Base-by-base conservation (phyloP, 1,140 invertebrate species). In the Drosophila obscura region DNA sequence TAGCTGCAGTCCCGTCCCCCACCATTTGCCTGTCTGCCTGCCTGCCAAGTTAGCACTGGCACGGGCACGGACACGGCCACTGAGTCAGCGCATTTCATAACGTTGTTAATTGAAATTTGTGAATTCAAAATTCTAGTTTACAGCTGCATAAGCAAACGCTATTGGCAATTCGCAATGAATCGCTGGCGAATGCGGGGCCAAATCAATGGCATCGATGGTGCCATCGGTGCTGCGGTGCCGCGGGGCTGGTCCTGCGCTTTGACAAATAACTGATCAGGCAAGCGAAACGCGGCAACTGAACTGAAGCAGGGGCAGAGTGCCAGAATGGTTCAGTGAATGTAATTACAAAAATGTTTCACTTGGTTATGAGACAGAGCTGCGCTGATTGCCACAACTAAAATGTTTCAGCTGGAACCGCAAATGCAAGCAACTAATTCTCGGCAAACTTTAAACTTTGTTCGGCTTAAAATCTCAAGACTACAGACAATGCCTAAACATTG, bases 51-150 rank as follows among this genome's bases (percentile, higher is more conserved):
- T 16, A 16, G 16, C 16, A 16, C 16, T 0, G 16, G 16, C 16
- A 16, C 16, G 16, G 16, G 16, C 16, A 16, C 0, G 16, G 19
- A 1, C 19, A 19, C 19, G 19, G 19, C 1, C 26, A 6, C 77
- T 81, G 81, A 81, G 61, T 84, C 81, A 84, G 82, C 81, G 77
- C 56, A 72, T 73, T 83, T 56, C 66, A 49, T 59, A 67, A 24
- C 48, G 55, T 48, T 87, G 80, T 81, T 84, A 84, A 84, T 84
- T 87, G 77, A 84, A 84, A 84, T 77, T 81, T 80, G 77, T 85
- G 80, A 83, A 76, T 72, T 85, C 73, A 77, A 77, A 84, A 81
- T 87, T 84, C 77, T 74, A 59, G 81, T 77, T 77, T 66, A 65
- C 68, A 87, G 73, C 67, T 73, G 77, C 66, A 79, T 73, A 66